phyloP scores from a whole-genome alignment of 2,113 vertebrate genomes.

The Cinclus cinclus region DNA sequence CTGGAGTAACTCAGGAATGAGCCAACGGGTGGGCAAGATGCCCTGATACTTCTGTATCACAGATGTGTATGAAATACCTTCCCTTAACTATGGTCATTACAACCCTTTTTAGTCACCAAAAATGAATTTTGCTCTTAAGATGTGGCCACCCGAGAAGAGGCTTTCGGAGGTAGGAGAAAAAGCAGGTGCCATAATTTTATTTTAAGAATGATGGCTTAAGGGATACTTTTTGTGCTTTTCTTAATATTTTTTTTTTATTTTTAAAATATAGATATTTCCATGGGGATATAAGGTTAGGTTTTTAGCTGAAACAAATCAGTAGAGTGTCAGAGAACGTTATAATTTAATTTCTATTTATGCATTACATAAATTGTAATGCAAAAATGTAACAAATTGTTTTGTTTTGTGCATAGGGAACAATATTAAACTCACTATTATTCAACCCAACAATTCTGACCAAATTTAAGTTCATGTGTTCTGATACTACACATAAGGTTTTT shows the following conservation, averaged over 20 bases:
- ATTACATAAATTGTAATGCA: neutral
- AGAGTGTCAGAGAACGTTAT: neutral
- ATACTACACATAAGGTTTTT: neutral
- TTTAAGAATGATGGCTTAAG: neutral
- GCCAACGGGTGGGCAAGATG: rapidly evolving
- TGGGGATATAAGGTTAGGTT: neutral
- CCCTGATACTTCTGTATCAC: neutral
- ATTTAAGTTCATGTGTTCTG: neutral
- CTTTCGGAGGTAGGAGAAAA: neutral
- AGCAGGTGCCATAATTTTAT: neutral
- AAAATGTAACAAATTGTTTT: neutral
- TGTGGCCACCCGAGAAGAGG: neutral
- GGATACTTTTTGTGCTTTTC: neutral
- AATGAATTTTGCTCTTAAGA: neutral
- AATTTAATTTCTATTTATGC: neutral
- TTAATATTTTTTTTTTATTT: neutral
- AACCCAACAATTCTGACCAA: neutral
- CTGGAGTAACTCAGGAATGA: neutral
- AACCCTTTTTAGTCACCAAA: neutral
- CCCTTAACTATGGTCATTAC: neutral
- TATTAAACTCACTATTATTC: neutral
- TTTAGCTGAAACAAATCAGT: neutral
- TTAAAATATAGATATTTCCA: neutral
- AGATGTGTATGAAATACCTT: neutral
- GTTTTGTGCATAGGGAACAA: neutral